Evolutionary conservation across 1,140 invertebrate species (phyloP).

Genomic region (Pteromalus puparum): DNA sequence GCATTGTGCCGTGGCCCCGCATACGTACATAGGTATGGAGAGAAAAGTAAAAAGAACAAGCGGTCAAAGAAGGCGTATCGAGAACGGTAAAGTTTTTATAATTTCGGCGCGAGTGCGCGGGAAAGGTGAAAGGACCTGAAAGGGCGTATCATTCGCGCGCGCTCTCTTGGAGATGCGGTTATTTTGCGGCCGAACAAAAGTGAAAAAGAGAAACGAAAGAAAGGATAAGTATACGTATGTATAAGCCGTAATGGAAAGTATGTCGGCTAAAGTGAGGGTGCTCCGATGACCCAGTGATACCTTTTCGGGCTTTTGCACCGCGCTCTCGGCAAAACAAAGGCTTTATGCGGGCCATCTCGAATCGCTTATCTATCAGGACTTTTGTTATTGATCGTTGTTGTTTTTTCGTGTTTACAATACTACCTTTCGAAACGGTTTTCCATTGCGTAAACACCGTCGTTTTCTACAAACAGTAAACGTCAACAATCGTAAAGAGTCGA

Average conservation of each 20-base stretch:
- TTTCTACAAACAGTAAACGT: no score
- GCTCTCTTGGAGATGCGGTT: background rate
- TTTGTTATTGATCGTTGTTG: no score
- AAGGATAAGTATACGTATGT: slow-evolving; percentile 54
- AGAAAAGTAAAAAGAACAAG: background rate
- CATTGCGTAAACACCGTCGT: no score
- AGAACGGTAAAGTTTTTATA: background rate
- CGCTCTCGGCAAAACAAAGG: slow-evolving; percentile 18
- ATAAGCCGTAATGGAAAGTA: slow-evolving; percentile 66
- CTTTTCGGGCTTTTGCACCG: slow-evolving; percentile 57
- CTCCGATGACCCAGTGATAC: slow-evolving; percentile 70
- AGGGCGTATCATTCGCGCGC: background rate
- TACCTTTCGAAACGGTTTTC: no score
- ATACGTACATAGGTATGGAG: background rate
- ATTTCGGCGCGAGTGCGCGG: background rate
- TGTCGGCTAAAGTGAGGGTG: slow-evolving; percentile 67
- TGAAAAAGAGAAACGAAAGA: slow-evolving; percentile 59
- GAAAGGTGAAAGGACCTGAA: slow-evolving; percentile 29
- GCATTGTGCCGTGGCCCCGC: background rate
- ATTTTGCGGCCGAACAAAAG: background rate
- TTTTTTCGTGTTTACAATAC: no score
- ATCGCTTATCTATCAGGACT: background rate
- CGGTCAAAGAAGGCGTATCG: background rate
- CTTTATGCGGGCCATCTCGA: background rate
- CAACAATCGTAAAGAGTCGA: no score